Percentiles rank a stretch among this genome's conserved stretches.
phyloP scores from a whole-genome alignment of 2,888 invertebrate species.

The Melipona bicolor region DNA sequence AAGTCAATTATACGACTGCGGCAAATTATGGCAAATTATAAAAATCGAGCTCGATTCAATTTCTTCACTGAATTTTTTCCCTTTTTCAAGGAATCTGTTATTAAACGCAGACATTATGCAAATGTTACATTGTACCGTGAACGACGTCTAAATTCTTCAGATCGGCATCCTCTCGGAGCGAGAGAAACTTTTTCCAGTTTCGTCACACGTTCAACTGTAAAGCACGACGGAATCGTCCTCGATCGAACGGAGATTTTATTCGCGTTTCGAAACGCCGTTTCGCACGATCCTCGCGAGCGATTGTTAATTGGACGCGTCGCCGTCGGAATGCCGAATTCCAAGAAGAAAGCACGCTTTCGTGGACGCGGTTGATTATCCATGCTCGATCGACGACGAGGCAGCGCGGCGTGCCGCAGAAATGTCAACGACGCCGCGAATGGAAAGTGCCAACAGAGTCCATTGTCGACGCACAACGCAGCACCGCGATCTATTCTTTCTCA shows the following conservation, averaged over 20 bases:
- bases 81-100: not conserved
- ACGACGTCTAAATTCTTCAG: not conserved
- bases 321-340: conserved; percentile 56
- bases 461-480: conserved; percentile 25
- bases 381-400: conserved; percentile 45
- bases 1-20: not conserved
- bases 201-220: not conserved
- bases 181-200: no score
- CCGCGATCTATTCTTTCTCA: conserved; percentile 39
- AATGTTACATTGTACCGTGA: not conserved
- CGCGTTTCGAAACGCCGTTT: conserved; percentile 11
- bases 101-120: not conserved
- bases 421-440: conserved; percentile 64
- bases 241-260: conserved; percentile 5
- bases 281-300: conserved; percentile 3
- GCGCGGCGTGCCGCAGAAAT: conserved; percentile 56
- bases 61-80: not conserved
- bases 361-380: conserved; percentile 61
- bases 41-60: not conserved
- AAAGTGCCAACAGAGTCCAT: conserved; percentile 47
- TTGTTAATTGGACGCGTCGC: conserved; percentile 22
- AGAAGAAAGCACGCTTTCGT: conserved; percentile 67
- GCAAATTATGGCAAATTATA: not conserved
- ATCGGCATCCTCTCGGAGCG: no score
- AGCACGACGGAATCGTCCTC: not conserved